Base-by-base conservation (phyloP, 2,113 vertebrate species). In the Meleagris gallopavo region DNA sequence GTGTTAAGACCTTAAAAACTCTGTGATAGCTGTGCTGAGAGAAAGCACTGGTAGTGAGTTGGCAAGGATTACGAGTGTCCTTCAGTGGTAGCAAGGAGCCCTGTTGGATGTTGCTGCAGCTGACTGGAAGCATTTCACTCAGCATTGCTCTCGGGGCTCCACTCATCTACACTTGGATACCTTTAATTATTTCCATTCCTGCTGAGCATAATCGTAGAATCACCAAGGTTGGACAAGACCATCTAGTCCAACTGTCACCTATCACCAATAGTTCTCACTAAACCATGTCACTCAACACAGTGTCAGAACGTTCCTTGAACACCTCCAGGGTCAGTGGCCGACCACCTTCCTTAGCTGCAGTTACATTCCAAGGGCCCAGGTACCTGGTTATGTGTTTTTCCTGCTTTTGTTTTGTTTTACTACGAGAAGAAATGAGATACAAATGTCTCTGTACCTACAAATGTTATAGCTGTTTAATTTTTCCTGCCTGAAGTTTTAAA, bases 401-500 rank as follows among this genome's bases (percentile, higher is more conserved):
- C n/a, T n/a, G n/a, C n/a, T n/a, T n/a, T 25, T 40, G 34, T 34
- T 6, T 3, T n/a, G 30, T 58, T 40, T 6, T 2, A 5, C 2
- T 3, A 1, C 32, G 24, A 40, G 29, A 86, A 50, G 9, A 45
- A 50, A 67, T 30, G 3, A 11, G 34, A 54, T 36, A 40, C 15
- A 55, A 32, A 60, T 7, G 2, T 69, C 8, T 85, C 10, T 61
- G 9, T 27, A 13, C 12, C 5, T 55, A 30, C 10, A 22, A 80
- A 62, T 38, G 27, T 46, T 7, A 13, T 17, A 57, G 13, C 4
- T 45, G 50, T 58, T 86, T 60, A 22, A 43, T 83, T 74, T 86
- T 14, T 58, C 2, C 22, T 41, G 9, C 17, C 29, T 16, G 36
- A 46, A 66, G 20, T 75, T 48, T 69, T 50, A 22, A 57, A 11